Base-by-base conservation (phyloP, 2,113 vertebrate species). In the Burhinus oedicnemus region DNA sequence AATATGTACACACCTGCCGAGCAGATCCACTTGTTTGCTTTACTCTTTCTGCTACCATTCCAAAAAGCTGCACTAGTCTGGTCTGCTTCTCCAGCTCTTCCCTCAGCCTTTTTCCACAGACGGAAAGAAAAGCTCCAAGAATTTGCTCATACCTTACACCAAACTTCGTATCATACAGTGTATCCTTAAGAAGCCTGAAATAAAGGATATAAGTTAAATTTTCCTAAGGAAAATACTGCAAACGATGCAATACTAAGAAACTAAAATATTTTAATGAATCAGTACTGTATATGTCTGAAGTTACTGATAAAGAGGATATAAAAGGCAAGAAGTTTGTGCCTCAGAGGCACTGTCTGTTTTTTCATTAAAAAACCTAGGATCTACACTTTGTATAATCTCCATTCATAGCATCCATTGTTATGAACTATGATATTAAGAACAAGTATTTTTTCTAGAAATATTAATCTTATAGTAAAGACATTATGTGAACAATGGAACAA, bases 171-270 rank as follows among this genome's bases (percentile, higher is more conserved):
- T 99, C 99, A 97, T 99, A 98, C n/a, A 99, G 98, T 0, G 99
- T 98, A 83, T 99, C 99, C 94, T 99, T 99, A 82, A 99, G 98
- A 95, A 99, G 98, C 99, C 99, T 99, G 97, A 97, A 95, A 97
- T 4, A 95, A 98, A 94, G 25, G 81, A 97, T 52, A 23, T 45
- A 89, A 32, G 23, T 96, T 87, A 95, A 69, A 23, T 71, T 83
- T 96, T 93, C n/a, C 27, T 32, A 51, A 27, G 30, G 34, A 44
- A 92, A 84, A 84, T 21, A 89, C 9, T 54, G 19, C 57, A 78
- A 90, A 78, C 12, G 54, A 64, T 22, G 36, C 23, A 90, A 47
- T 47, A 66, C 21, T 45, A 75, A 55, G 34, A 70, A 7, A 60
- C 6, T 3, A 11, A 38, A 62, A 36, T 44, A 68, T 11, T 82